Conservation (phyloP, 2,113 vertebrate genomes). For the Speoplatyrhinus poulsoni region DNA sequence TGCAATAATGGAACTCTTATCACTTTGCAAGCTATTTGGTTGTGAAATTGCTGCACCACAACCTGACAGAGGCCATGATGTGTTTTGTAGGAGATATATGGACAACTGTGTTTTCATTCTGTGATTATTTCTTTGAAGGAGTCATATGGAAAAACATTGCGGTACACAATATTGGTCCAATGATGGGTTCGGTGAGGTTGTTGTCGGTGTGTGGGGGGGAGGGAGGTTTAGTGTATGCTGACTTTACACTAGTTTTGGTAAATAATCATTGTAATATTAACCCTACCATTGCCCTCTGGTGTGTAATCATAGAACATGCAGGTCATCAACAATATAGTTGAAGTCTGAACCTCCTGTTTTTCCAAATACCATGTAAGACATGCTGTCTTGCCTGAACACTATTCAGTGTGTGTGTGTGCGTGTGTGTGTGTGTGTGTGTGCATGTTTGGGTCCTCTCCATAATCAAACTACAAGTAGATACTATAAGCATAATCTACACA, state of each 20-base stretch:
- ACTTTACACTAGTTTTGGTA: not conserved
- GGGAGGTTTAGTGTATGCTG: not conserved
- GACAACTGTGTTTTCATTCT: conserved; percentile 49
- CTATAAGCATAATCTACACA: conserved; percentile 28
- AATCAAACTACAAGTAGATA: conserved; percentile 1
- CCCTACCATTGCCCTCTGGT: conserved; percentile 10
- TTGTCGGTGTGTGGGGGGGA: not conserved
- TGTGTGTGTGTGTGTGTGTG: not conserved
- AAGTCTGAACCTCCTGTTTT: conserved; percentile 10
- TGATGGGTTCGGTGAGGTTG: not conserved
- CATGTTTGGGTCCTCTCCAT: not conserved
- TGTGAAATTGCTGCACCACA: conserved; percentile 72
- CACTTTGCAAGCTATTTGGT: conserved; percentile 72
- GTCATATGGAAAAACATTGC: too few relatives aligned
- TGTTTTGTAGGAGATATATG: conserved; percentile 62
- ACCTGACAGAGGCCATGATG: conserved; percentile 69
- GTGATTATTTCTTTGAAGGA: conserved; percentile 49
- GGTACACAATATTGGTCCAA: not conserved
- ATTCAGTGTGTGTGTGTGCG: not conserved
- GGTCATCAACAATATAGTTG: conserved; percentile 3
- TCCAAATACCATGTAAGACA: conserved; percentile 5
- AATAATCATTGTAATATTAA: not conserved
- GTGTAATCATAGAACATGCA: conserved; percentile 28
- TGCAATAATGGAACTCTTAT: conserved; percentile 75
- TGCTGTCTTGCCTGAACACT: too few relatives aligned